Conservation (phyloP, 2,888 invertebrate genomes). For the Maniola hyperantus region DNA sequence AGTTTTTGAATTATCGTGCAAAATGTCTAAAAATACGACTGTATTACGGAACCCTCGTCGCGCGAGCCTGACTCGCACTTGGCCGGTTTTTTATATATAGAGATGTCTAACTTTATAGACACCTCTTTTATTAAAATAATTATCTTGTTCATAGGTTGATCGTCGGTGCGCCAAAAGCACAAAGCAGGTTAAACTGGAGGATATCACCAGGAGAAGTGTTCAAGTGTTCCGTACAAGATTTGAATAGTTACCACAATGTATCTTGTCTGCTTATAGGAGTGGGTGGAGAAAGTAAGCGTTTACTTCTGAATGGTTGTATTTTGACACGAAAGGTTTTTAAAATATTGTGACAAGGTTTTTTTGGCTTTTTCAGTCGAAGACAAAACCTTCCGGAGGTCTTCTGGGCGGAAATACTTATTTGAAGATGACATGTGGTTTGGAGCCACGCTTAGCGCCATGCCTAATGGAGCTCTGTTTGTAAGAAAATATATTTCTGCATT, state of each 20-base stretch:
- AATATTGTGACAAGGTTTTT: not conserved
- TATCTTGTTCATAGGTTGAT: slow-evolving; percentile 50
- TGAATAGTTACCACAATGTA: slow-evolving; percentile 42
- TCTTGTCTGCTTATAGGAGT: slow-evolving; percentile 50
- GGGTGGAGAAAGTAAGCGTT: slow-evolving; percentile 41
- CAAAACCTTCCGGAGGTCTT: slow-evolving; percentile 31
- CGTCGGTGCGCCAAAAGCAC: slow-evolving; percentile 66
- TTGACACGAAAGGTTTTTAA: not conserved
- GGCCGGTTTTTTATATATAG: too few species aligned
- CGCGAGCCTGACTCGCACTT: too few species aligned
- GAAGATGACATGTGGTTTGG: slow-evolving; percentile 74
- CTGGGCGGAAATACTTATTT: slow-evolving; percentile 45
- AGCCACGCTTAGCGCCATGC: slow-evolving; percentile 56
- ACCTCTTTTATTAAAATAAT: not conserved
- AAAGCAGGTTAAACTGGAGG: slow-evolving; percentile 33
- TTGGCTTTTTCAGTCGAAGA: slow-evolving; percentile 33
- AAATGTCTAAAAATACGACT: too few species aligned
- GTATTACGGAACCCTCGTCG: too few species aligned
- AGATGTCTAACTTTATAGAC: too few species aligned
- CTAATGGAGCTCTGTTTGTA: slow-evolving; percentile 59
- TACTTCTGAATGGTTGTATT: not conserved
- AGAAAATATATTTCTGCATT: slow-evolving; percentile 31
- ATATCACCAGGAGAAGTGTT: slow-evolving; percentile 57
- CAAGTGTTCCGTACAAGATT: slow-evolving; percentile 48
- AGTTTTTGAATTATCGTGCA: too few species aligned